These are phyloP conservation scores for Criorhina ranunculi DNA, from an alignment of 2,888 invertebrate species.

Conservation along the genomic window DNA sequence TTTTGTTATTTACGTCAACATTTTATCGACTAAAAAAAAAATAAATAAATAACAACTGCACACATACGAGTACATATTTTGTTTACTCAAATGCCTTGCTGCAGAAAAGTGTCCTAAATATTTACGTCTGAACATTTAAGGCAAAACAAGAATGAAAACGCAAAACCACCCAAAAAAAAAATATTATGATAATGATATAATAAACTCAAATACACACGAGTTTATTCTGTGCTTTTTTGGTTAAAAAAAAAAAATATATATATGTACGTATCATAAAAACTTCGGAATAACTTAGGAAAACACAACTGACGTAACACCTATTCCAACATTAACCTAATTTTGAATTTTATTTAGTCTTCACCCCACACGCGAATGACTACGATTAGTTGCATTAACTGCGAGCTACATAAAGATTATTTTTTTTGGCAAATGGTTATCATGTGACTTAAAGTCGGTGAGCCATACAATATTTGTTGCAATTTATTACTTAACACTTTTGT, in stretches of 20 bases:
- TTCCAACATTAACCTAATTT: conserved; percentile 54
- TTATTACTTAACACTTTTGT: conserved; percentile 5
- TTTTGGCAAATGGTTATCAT: conserved; percentile 41
- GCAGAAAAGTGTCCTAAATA: conserved; percentile 76
- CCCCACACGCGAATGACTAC: not conserved
- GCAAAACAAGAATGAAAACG: conserved; percentile 12
- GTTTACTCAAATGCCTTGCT: conserved; percentile 61
- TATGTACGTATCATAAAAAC: conserved; percentile 8
- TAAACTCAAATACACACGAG: conserved; percentile 29
- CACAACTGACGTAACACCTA: conserved; percentile 37
- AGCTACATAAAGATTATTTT: not conserved
- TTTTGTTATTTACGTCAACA: conserved; percentile 23
- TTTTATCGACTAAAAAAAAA: conserved; percentile 39
- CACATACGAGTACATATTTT: conserved; percentile 13
- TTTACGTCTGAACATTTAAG: conserved; percentile 27
- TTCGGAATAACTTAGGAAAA: conserved; percentile 32
- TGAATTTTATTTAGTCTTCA: conserved; percentile 7
- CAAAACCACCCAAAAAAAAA: conserved; percentile 11
- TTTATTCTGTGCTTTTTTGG: conserved; percentile 11
- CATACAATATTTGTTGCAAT: conserved; percentile 21
- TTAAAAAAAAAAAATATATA: not conserved
- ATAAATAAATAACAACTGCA: conserved; percentile 1
- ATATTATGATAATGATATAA: conserved; percentile 53
- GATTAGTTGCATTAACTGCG: conserved; percentile 37
- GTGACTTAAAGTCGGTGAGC: conserved; percentile 31